phyloP scores from a whole-genome alignment of 2,888 invertebrate species.

The Mystacides longicornis region DNA sequence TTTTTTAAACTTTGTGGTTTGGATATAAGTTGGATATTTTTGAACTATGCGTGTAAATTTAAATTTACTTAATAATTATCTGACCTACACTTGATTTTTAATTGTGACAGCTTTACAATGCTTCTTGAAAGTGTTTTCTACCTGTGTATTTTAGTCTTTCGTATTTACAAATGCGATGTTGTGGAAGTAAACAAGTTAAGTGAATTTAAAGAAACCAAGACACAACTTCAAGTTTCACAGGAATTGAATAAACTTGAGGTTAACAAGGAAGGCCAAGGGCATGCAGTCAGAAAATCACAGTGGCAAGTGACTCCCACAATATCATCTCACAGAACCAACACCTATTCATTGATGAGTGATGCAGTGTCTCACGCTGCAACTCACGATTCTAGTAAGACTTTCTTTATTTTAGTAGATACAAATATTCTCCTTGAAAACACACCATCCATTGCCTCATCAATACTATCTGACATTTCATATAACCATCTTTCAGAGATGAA shows the following conservation, averaged over 20 bases:
- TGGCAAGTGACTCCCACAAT: conserved; percentile 9
- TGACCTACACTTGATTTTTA: not conserved
- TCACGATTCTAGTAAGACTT: conserved; percentile 51
- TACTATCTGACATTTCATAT: too few species aligned
- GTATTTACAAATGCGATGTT: conserved; percentile 45
- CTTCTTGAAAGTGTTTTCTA: conserved; percentile 33
- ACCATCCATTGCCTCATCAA: too few species aligned
- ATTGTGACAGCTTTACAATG: conserved; percentile 12
- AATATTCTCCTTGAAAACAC: too few species aligned
- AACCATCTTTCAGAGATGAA: too few species aligned
- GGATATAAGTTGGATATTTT: conserved; percentile 10
- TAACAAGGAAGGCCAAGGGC: conserved; percentile 6
- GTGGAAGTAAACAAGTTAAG: conserved; percentile 31
- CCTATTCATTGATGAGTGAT: conserved; percentile 47
- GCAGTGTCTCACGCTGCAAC: conserved; percentile 51
- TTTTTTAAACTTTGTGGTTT: conserved; percentile 16
- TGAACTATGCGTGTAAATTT: conserved; percentile 15
- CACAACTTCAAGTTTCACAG: conserved; percentile 8
- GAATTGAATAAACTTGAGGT: conserved; percentile 11
- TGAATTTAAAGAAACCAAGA: conserved; percentile 10
- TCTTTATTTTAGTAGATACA: too few species aligned
- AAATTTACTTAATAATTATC: not conserved
- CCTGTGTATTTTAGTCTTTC: conserved; percentile 48
- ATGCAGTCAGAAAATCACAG: conserved; percentile 8
- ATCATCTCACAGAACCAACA: conserved; percentile 31